phyloP scores from a whole-genome alignment of 2,888 invertebrate genomes.

The Romanomermis culicivorax region DNA sequence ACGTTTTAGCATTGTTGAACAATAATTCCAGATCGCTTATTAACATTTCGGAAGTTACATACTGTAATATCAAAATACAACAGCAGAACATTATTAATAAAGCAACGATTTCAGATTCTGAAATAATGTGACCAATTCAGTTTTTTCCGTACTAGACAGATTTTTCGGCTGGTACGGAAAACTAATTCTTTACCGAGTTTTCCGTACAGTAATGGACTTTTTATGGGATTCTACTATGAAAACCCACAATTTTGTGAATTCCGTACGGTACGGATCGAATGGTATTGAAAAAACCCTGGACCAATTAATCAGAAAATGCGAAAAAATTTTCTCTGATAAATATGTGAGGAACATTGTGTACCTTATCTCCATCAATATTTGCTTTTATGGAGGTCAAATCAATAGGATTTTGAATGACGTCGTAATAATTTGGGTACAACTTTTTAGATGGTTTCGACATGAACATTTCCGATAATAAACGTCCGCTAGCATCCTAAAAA shows the following conservation, averaged over 20 bases:
- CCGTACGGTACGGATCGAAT: no score
- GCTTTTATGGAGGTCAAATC: slow-evolving; percentile 61
- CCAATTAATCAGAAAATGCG: no score
- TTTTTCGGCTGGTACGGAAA: no score
- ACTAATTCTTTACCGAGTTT: no score
- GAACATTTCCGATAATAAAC: slow-evolving; percentile 70
- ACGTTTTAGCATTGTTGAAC: slow-evolving; percentile 89
- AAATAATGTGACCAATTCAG: neutral
- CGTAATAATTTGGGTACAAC: slow-evolving; percentile 84
- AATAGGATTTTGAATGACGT: slow-evolving; percentile 79
- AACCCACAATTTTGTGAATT: no score
- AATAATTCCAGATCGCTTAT: slow-evolving; percentile 40
- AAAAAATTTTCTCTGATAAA: no score
- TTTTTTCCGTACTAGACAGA: no score
- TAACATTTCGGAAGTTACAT: slow-evolving; percentile 18
- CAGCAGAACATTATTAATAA: neutral
- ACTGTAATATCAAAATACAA: slow-evolving; percentile 15
- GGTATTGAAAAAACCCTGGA: no score
- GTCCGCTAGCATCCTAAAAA: slow-evolving; percentile 46
- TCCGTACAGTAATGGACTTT: no score
- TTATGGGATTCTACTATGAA: no score
- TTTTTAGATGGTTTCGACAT: slow-evolving; percentile 90
- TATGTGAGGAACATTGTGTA: no score
- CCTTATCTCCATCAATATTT: slow-evolving; percentile 38
- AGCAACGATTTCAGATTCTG: neutral